Base-by-base conservation (phyloP, 2,888 invertebrate species). In the Tinea trinotella region DNA sequence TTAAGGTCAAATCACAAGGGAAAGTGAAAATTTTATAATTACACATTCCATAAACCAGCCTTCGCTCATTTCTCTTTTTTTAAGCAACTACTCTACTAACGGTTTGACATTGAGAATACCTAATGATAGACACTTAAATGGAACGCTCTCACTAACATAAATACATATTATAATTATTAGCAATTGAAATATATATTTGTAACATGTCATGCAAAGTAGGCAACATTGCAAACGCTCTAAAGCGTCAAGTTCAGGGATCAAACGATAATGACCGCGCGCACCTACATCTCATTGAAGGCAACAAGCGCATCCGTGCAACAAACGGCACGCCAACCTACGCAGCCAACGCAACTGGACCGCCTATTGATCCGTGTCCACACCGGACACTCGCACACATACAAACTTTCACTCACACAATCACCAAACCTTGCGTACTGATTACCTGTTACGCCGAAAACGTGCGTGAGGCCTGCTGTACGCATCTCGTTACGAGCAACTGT, bases 391-490 rank as follows among this genome's bases (percentile, higher is more conserved):
- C 53, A 18, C 36, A 53, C 53, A 54, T n/a, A 36, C 44, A 15
- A 44, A 19, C 46, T 46, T 46, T 46, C 53, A 53, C 55, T 7
- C 53, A 55, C 53, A 55, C 55, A 20, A 15, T 2, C 52, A 36
- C 49, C 52, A 13, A 52, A 18, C 2, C 4, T 36, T 36, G 40
- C 44, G 49, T 52, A 55, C 44, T 40, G 12, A 35, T 15, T 17
- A 19, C 10, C 46, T 46, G 10, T 17, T 46, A 18, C 46, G 46
- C 46, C 46, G 18, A 46, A 46, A 71, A 68, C 68, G 64, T 71
- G 70, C 71, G 67, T 70, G 64, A 75, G 65, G 59, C 34, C 54
- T n/a, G 61, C 68, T 68, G 66, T 65, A 64, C 70, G 50, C 50
- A 22, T 24, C 50, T 50, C 22, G 22, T 24, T 50, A 50, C 22